phyloP scores from a whole-genome alignment of 2,888 invertebrate genomes.

The Idaea biselata region DNA sequence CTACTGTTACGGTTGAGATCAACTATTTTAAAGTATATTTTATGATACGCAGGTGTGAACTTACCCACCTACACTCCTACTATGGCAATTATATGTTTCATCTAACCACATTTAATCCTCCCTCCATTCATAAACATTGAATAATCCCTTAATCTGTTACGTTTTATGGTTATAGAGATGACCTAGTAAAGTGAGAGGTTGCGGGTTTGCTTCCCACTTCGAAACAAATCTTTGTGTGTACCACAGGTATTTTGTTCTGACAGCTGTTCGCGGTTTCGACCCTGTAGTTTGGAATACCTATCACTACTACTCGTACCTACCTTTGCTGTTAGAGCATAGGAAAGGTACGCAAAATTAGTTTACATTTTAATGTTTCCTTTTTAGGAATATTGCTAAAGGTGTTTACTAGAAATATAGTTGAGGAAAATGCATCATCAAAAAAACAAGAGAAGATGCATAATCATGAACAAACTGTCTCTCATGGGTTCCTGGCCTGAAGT shows the following conservation, averaged over 20 bases:
- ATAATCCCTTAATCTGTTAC: background rate
- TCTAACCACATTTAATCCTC: background rate
- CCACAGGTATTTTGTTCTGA: slow-evolving; percentile 1
- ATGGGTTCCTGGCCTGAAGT: too few species aligned
- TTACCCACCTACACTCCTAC: too few species aligned
- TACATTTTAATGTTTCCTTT: too few species aligned
- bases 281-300: background rate
- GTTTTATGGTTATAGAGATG: background rate
- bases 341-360: too few species aligned
- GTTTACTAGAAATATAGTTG: too few species aligned
- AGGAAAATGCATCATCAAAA: too few species aligned
- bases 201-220: background rate
- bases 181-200: background rate
- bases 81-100: background rate
- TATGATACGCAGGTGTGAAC: too few species aligned
- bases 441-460: too few species aligned
- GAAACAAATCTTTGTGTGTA: background rate
- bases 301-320: background rate
- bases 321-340: background rate
- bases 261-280: background rate
- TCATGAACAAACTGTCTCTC: too few species aligned
- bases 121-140: background rate
- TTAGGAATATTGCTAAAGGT: too few species aligned
- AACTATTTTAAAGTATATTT: too few species aligned
- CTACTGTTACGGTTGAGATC: too few species aligned